phyloP scores from a whole-genome alignment of 2,113 vertebrate species.

The cattle (Bos taurus) region DNA sequence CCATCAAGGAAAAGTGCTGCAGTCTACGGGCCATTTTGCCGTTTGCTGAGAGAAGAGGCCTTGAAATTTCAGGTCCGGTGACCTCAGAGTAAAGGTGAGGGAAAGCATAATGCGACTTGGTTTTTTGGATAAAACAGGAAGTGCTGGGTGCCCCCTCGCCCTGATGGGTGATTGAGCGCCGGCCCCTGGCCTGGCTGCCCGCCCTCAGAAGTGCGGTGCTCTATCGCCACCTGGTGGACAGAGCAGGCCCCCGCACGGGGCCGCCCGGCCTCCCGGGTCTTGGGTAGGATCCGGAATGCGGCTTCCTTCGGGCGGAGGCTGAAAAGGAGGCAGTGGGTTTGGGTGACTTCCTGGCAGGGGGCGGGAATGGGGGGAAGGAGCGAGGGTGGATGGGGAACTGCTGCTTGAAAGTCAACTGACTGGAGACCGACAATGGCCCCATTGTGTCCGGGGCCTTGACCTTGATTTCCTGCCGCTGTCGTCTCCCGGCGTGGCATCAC shows the following conservation, averaged over 20 bases:
- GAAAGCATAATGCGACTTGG: neutral
- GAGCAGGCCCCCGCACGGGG: neutral
- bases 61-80: neutral
- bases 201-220: constrained; percentile 35
- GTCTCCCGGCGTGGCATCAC: constrained; percentile 55
- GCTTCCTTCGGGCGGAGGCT: neutral
- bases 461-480: constrained; percentile 69
- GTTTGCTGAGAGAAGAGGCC: neutral
- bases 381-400: constrained; percentile 39
- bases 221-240: constrained; percentile 60
- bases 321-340: neutral
- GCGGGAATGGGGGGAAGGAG: neutral
- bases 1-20: neutral
- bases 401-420: constrained; percentile 69
- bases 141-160: neutral
- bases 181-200: neutral
- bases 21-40: constrained; percentile 44
- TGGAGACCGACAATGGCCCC: constrained; percentile 44
- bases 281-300: neutral
- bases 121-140: constrained; percentile 28
- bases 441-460: constrained; percentile 68
- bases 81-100: neutral
- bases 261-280: neutral
- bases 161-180: neutral
- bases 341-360: constrained; percentile 22